Base-by-base conservation (phyloP, 2,888 invertebrate species). In the Drosophila dives region DNA sequence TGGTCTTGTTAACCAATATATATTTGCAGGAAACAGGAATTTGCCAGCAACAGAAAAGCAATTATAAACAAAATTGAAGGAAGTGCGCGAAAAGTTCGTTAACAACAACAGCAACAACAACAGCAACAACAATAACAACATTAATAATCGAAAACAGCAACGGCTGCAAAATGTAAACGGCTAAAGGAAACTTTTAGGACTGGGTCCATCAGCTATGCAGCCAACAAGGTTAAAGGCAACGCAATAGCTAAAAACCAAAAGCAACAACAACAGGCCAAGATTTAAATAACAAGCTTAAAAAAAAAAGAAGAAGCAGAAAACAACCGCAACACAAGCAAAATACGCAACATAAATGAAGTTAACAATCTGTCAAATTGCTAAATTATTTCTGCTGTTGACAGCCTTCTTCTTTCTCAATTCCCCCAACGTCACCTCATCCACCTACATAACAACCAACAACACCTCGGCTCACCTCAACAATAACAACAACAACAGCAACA, bases 301-400 rank as follows among this genome's bases (percentile, higher is more conserved):
- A 56, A 68, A 54, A 20, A 64, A 64, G 11, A 36, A 70, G 20
- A 65, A 70, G 32, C 51, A 64, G 70, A 59, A 60, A 69, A 63
- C 77, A 69, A 59, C 65, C 51, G 38, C 64, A 77, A 64, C 74
- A 64, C 77, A 73, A 70, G 72, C 69, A 83, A 80, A 85, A 87
- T 79, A 86, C 85, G 75, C 80, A 88, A 90, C 84, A 86, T 92
- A 92, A 92, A 92, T 92, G 92, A 92, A 92, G 92, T 92, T 92
- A 92, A 91, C 92, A 92, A 91, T 88, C 91, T 92, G 91, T 90
- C 92, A 90, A 90, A 91, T 91, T 91, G 90, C 90, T 91, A 92
- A 93, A 91, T 91, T 92, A 91, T 91, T 92, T 92, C 92, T 93
- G 93, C 92, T 93, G 92, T 87, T 92, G 92, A 93, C 92, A 91